A percentile compares a stretch with the other conserved stretches of the same genome.
Evolutionary conservation across 2,888 invertebrate genomes (phyloP).

Genomic region (Pedicia rivosa): DNA sequence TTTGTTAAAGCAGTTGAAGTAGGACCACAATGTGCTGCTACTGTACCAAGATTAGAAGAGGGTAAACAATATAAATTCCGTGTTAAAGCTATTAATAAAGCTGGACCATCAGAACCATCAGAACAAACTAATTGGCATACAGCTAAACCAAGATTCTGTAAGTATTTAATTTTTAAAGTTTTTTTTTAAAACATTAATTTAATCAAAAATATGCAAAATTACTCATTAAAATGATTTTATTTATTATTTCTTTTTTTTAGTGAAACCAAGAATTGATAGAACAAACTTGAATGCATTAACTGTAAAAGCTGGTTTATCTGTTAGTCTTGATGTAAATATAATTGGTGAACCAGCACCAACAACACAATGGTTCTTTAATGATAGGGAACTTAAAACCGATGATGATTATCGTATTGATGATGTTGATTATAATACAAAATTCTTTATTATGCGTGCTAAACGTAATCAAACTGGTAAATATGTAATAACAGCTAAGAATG

Average conservation of each 20-base stretch:
- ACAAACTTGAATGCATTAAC: conserved; percentile 70
- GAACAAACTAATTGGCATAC: conserved; percentile 86
- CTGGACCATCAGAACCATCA: conserved; percentile 82
- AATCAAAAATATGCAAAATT: neutral
- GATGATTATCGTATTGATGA: conserved; percentile 54
- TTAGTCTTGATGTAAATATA: conserved; percentile 74
- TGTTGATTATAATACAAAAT: conserved; percentile 80
- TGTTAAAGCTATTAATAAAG: conserved; percentile 87
- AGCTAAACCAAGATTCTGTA: conserved; percentile 74
- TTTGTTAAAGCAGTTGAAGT: conserved; percentile 78
- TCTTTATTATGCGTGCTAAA: conserved; percentile 68
- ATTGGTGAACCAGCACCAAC: conserved; percentile 89
- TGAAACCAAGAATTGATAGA: conserved; percentile 88
- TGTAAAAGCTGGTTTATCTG: conserved; percentile 77
- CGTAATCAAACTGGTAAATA: conserved; percentile 76
- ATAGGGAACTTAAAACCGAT: conserved; percentile 45
- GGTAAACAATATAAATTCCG: conserved; percentile 94
- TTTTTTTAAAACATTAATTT: conserved; percentile 1
- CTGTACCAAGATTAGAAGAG: conserved; percentile 78
- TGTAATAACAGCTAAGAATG: conserved; percentile 76
- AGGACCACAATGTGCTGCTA: conserved; percentile 71
- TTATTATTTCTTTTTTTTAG: conserved; percentile 34
- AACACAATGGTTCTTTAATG: conserved; percentile 77
- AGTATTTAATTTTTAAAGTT: conserved; percentile 30
- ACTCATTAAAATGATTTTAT: conserved; percentile 2